Base-by-base conservation (phyloP, 2,797 vertebrate species). In the Antrozous pallidus region DNA sequence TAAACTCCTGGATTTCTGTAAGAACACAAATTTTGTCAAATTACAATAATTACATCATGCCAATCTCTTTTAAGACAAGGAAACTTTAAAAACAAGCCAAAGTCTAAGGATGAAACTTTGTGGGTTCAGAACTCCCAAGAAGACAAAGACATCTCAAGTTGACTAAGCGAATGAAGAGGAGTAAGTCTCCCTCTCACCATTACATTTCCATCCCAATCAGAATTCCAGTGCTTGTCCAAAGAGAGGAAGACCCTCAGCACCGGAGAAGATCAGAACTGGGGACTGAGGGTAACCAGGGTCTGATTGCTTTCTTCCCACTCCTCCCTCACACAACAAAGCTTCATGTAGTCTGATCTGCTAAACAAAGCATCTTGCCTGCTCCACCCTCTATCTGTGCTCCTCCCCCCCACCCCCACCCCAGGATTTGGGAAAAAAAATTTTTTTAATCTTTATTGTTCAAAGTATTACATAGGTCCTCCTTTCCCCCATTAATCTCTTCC, bases 51-150 rank as follows among this genome's bases (percentile, higher is more conserved):
- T 77, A 40, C 18, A 65, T 69, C 56, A 40, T n/a, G 33, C 71
- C 8, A 20, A 26, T 71, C 14, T 65, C 42, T 58, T 75, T 70
- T 74, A 74, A 91, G 47, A 47, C 26, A 67, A 65, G 45, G n/a
- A 33, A 40, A 56, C 33, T 38, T 91, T 33, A n/a, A 42, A 80
- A 93, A 89, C 38, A 74, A 95, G 24, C 12, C 47, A 81, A 82
- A 5, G 9, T 73, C 69, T 67, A 56, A 89, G 12, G 17, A 75
- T 40, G 36, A 38, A 88, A 81, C n/a, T 65, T 65, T 74, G n/a
- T 38, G 31, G 26, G 8, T 40, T 92, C 28, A 17, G 2, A 78
- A 36, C 1, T 42, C 9, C 18, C 10, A 28, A 87, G 45, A 65
- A 87, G 67, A 81, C 36, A 75, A 22, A 86, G 54, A 40, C n/a